Evolutionary conservation across 2,797 vertebrate genomes (phyloP).

Genomic region (Sebastes kiyomatsui): DNA sequence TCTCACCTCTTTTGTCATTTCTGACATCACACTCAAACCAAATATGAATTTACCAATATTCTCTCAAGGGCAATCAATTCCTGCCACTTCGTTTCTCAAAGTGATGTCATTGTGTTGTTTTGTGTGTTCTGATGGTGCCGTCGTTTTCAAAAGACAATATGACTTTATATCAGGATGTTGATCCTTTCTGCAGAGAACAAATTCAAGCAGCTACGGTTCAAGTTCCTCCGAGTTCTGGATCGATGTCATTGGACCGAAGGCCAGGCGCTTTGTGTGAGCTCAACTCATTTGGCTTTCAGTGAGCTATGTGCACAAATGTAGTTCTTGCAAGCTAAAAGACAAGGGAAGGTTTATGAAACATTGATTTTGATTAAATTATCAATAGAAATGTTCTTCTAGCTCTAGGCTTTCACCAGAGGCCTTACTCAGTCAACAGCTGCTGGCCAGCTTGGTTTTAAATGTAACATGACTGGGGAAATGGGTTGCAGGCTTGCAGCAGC

Average conservation of each 20-base stretch:
- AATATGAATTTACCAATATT: not conserved
- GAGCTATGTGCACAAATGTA: not conserved
- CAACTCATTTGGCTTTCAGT: not conserved
- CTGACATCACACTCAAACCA: not conserved
- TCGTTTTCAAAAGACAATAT: not conserved
- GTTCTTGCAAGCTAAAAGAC: not conserved
- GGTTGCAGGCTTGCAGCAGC: fast-evolving
- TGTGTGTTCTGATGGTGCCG: not conserved
- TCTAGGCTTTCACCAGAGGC: not conserved
- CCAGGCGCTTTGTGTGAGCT: slow-evolving; percentile 85
- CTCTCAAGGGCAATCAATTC: not conserved
- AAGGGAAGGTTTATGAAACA: not conserved
- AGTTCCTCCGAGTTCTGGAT: slow-evolving; percentile 83
- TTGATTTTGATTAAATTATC: not conserved
- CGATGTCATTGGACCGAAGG: slow-evolving; percentile 77
- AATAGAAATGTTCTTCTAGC: not conserved
- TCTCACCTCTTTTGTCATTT: not conserved
- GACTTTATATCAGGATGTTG: not conserved
- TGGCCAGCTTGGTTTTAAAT: not conserved
- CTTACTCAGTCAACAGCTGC: not conserved
- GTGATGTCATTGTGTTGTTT: not conserved
- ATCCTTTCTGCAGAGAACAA: slow-evolving; percentile 62
- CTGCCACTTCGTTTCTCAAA: not conserved
- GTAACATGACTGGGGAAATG: not conserved
- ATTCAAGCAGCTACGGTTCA: slow-evolving; percentile 61